phyloP scores from a whole-genome alignment of 2,888 invertebrate genomes.

The Noctua janthe region DNA sequence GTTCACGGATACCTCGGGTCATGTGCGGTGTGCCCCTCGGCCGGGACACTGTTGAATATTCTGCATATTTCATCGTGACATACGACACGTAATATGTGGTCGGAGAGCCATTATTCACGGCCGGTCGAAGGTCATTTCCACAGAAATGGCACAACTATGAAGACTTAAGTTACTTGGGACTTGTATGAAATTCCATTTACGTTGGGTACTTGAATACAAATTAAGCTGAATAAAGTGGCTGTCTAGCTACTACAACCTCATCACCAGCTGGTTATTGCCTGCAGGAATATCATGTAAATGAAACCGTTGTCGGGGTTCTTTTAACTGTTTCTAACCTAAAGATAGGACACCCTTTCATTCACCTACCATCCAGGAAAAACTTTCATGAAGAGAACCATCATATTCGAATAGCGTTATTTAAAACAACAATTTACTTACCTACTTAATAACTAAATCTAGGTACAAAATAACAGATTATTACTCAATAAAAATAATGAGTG shows the following conservation, averaged over 20 bases:
- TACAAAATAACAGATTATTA: background rate
- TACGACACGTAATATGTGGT: slow-evolving; percentile 1
- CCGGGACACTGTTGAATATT: slow-evolving; percentile 2
- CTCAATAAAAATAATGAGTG: slow-evolving; percentile 25
- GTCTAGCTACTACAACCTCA: background rate
- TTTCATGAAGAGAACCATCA: background rate
- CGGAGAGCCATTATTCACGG: background rate
- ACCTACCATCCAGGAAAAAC: background rate
- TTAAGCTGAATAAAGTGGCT: background rate
- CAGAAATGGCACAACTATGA: background rate
- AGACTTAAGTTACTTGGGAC: background rate
- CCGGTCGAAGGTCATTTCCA: background rate
- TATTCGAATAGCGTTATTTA: too few species aligned
- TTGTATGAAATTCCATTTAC: background rate
- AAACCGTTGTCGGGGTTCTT: background rate
- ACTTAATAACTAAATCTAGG: background rate
- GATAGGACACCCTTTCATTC: background rate
- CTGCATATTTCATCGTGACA: slow-evolving; percentile 24
- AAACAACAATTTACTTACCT: background rate
- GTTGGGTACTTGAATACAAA: background rate
- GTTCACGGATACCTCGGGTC: slow-evolving; percentile 40
- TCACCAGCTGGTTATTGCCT: background rate
- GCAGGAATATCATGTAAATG: background rate
- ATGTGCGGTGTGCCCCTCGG: background rate
- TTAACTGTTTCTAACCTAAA: background rate